These are phyloP conservation scores for Laupala kohalensis DNA, from an alignment of 1,140 invertebrate genomes.

Conservation along the genomic window DNA sequence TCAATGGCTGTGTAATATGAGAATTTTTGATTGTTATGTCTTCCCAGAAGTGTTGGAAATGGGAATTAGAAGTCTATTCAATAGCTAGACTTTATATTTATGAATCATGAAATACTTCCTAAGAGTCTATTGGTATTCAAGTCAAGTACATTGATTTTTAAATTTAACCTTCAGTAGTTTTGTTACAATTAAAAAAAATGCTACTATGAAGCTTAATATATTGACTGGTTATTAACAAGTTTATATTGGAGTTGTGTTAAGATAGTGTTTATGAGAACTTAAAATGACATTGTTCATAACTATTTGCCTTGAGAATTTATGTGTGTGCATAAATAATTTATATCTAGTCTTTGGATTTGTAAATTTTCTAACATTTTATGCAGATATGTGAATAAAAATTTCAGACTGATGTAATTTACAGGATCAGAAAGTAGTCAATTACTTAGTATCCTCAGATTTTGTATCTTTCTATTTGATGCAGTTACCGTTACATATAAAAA, in stretches of 20 bases:
- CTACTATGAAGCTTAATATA: background rate
- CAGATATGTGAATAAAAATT: background rate
- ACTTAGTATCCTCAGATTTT: too few species aligned
- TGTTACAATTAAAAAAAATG: background rate
- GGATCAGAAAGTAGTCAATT: background rate
- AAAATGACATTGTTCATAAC: background rate
- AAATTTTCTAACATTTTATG: background rate
- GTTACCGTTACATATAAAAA: too few species aligned
- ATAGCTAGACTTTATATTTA: background rate
- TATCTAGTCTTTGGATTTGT: background rate
- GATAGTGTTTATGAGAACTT: background rate
- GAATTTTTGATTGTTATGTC: background rate
- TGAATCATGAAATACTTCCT: too few species aligned
- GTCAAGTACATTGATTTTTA: background rate
- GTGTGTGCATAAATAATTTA: background rate
- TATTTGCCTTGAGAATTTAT: background rate
- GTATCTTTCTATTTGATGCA: too few species aligned
- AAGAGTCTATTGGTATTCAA: background rate
- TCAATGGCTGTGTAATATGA: too few species aligned
- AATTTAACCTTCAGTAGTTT: background rate
- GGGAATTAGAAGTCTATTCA: background rate
- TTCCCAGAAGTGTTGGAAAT: background rate
- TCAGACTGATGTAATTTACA: background rate
- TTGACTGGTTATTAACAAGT: background rate
- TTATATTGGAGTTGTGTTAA: background rate